Base-by-base conservation (phyloP, 2,113 vertebrate genomes). In the Dromas ardeola region DNA sequence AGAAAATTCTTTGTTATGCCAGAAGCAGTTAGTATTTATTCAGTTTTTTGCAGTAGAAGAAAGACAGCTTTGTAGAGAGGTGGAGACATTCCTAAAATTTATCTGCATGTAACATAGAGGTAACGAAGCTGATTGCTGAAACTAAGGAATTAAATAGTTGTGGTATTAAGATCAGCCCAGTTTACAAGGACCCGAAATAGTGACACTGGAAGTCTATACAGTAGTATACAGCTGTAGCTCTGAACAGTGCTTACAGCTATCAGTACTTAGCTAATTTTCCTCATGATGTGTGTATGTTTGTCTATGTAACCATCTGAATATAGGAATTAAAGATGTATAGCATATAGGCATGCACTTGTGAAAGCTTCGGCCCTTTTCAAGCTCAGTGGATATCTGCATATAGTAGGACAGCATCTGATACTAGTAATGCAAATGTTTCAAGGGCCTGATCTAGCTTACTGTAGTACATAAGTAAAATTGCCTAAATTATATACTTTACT, bases 301-400 rank as follows among this genome's bases (percentile, higher is more conserved):
- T 38, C 15, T 70, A 3, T 47, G 34, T 85, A 77, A 73, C 40
- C 20, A 2, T 50, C 59, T 53, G 20, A 53, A 30, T 23, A 15
- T 66, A 40, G n/a, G 30, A 85, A 9, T 23, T 66, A 45, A 73
- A 42, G 47, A 18, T 0, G 0, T 61, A 13, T 11, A 30, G 3
- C 73, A 3, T 27, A 30, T 55, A 42, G 29, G 5, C 47, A 3
- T 58, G 49, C 15, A 6, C 12, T 59, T 4, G 2, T 50, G 34
- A 88, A 78, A 95, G 32, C 43, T 65, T 50, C 25, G 50, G 38
- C 0, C 30, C 49, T 78, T 82, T 58, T 40, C 40, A 73, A 43
- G 25, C 18, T 69, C 58, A 34, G 5, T 56, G 36, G 13, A 15
- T 73, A 45, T 58, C 36, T 65, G 49, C 45, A 3, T 58, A 17